A percentile compares a stretch with the other conserved stretches of the same genome.
phyloP scores from a whole-genome alignment of 2,113 vertebrate species.

The Uria lomvia region DNA sequence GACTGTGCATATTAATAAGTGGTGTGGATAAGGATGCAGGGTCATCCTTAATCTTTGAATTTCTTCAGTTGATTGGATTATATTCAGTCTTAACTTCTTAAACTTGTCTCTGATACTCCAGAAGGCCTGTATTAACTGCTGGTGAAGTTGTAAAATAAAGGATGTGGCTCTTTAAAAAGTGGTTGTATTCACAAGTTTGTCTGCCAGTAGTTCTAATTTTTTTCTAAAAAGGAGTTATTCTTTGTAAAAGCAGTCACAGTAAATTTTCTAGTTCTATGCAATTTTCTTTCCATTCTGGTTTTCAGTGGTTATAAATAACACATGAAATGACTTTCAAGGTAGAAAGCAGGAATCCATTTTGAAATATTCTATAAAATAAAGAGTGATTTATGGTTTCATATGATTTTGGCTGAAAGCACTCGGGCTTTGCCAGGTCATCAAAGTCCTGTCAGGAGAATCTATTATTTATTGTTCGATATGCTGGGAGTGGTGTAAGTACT shows the following conservation, averaged over 20 bases:
- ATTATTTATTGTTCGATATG: slow-evolving; percentile 82
- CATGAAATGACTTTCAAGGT: slow-evolving; percentile 86
- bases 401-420: slow-evolving; percentile 85
- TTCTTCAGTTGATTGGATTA: background rate
- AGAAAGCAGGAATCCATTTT: slow-evolving; percentile 83
- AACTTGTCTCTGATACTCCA: background rate
- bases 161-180: slow-evolving; percentile 32
- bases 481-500: slow-evolving; percentile 75
- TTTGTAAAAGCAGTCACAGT: slow-evolving; percentile 73
- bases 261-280: slow-evolving; percentile 77
- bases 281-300: slow-evolving; percentile 76
- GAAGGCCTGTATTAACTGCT: background rate
- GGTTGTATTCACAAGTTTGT: slow-evolving; percentile 41
- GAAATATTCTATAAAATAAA: slow-evolving; percentile 86
- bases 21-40: background rate
- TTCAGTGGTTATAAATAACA: slow-evolving; percentile 84
- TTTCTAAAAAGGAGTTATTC: slow-evolving; percentile 65
- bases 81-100: background rate
- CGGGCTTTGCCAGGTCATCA: slow-evolving; percentile 84
- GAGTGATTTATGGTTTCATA: slow-evolving; percentile 86
- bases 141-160: slow-evolving; percentile 12
- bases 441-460: slow-evolving; percentile 80
- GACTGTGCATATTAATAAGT: background rate
- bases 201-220: slow-evolving; percentile 61
- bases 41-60: background rate